Evolutionary conservation across 2,888 invertebrate species (phyloP).

Genomic region (Scelioninae gen. 2): DNA sequence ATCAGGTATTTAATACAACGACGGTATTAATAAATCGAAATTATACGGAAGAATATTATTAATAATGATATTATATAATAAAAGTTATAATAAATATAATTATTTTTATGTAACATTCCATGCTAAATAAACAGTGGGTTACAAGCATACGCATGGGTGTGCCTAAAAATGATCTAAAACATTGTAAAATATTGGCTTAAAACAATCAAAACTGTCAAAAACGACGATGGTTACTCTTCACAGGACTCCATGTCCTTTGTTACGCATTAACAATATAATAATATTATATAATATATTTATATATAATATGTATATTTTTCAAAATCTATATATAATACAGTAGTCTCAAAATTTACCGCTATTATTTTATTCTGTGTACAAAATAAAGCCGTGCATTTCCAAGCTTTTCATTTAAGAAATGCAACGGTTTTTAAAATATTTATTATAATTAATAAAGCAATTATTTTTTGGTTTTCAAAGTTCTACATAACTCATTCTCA

Average conservation of each 20-base stretch:
- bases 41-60: constrained; percentile 44
- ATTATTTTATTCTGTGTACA: constrained; percentile 45
- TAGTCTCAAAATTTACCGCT: constrained; percentile 42
- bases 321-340: constrained; percentile 48
- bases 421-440: constrained; percentile 21
- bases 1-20: constrained; percentile 59
- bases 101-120: constrained; percentile 65
- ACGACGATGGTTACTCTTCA: constrained; percentile 47
- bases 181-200: constrained; percentile 43
- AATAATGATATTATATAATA: constrained; percentile 43
- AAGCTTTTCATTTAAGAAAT: constrained; percentile 21
- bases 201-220: constrained; percentile 57
- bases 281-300: constrained; percentile 53
- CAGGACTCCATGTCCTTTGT: constrained; percentile 53
- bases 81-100: constrained; percentile 46
- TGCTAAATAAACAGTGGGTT: constrained; percentile 56
- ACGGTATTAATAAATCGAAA: constrained; percentile 61
- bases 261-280: constrained; percentile 63
- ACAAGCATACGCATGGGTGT: constrained; percentile 42
- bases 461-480: constrained; percentile 63
- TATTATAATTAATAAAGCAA: constrained; percentile 64
- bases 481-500: constrained; percentile 37
- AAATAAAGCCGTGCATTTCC: constrained; percentile 41
- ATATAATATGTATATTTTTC: constrained; percentile 39
- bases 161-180: constrained; percentile 59